Evolutionary conservation across 2,797 vertebrate species (phyloP), one percentile per base, ranked within the genome.

Genomic region (Strix occidentalis): DNA sequence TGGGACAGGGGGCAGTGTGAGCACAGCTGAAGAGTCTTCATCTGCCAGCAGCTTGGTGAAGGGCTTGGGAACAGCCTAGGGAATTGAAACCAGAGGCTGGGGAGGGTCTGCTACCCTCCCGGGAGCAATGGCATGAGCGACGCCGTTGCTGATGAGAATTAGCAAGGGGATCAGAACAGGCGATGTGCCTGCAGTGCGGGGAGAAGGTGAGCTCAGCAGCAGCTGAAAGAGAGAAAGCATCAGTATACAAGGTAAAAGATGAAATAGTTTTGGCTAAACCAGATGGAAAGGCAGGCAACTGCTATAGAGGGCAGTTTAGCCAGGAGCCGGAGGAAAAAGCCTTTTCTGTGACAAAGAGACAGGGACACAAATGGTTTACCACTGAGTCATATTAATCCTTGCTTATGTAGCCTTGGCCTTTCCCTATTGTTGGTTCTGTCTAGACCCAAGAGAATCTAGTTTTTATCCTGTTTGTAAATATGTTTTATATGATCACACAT

Each of bases 1-100:
- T 61, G 72, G 93, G 89, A 61, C 91, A 97, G 93, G 89, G 93
- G 93, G 94, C 96, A 96, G 72, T 91, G 87, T 76, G 54, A 94
- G 84, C 89, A 50, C 79, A 48, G 87, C 43, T 45, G 45, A 87
- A 29, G 72, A 81, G 84, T 35, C n/a, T 37, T 37, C 3, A 2
- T 13, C 58, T 45, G 35, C 69, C 60, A 37, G 69, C 13, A 76
- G 23, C 0, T 5, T 84, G 61, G 72, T 70, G 85, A 63, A 29
- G 65, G 41, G 51, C 39, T 91, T 57, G 26, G 18, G 51, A 45
- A 11, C 9, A 69, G 71, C 57, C 1, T 20, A 1, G 50, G 11
- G 46, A 56, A 50, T 4, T 56, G 37, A 56, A 51, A 58, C 12
- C 9, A 37, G 56, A 41, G 33, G n/a, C 54, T 29, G 37, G 70